Evolutionary conservation across 2,113 vertebrate genomes (phyloP), one percentile per base, ranked within the genome.

Genomic region (Microcebus lehilahytsara): DNA sequence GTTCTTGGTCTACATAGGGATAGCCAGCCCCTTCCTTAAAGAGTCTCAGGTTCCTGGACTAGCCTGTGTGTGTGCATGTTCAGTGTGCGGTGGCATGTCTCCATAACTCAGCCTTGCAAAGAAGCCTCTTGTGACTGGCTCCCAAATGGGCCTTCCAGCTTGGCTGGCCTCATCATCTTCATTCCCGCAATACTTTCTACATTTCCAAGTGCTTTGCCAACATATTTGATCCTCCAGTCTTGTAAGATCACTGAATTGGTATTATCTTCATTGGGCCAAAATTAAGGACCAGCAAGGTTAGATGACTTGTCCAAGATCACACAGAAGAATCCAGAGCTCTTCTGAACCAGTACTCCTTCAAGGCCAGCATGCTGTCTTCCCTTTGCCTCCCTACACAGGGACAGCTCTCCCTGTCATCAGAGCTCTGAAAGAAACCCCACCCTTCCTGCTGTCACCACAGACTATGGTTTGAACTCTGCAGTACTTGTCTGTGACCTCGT

Each of bases 61-160:
- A 91, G 93, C 62, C 56, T 95, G 8, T 51, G 34, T 89, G 91
- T 91, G 60, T 94, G 92, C 96, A 90, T 96, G 93, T 95, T 91
- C 42, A 79, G 34, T 69, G 74, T 96, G 93, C 51, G 37, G 78
- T 96, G 77, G 23, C 74, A 87, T 17, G 51, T 34, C 74, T 77
- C 67, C 13, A 11, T 80, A 94, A 84, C 71, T 85, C 89, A 97
- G 83, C 90, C 93, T 96, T 97, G 86, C 93, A 96, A 97, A 98
- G 95, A 96, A 93, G 56, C 84, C 94, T 96, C 20, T 97, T 89
- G 30, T 81, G 51, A 78, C 49, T 56, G 62, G n/a, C 51, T 64
- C 78, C 37, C 4, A n/a, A 25, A 11, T 79, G 51, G 40, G 40
- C 40, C 74, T 77, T 93, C 46, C 17, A 95, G 66, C 20, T 66